Evolutionary conservation across 1,140 invertebrate genomes (phyloP).

Genomic region (Drosophila pallidifrons): DNA sequence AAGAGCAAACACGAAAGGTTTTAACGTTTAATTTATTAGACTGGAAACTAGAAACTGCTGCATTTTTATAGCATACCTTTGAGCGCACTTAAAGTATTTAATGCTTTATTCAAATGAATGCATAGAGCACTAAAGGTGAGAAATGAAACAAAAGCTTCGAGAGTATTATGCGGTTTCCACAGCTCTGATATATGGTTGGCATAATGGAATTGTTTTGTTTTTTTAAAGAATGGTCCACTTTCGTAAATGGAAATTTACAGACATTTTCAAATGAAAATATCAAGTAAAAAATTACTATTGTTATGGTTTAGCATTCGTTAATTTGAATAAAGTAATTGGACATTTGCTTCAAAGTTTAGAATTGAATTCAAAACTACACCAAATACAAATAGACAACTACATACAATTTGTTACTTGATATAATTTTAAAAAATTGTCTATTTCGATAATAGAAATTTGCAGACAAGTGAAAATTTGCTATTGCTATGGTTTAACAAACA

Average conservation of each 20-base stretch:
- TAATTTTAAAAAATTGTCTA: no score
- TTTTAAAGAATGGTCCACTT: not conserved
- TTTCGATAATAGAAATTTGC: no score
- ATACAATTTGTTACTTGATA: no score
- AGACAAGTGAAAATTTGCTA: no score
- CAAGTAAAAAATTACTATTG: no score
- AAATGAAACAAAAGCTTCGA: not conserved
- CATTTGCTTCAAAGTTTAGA: no score
- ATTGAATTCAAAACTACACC: no score
- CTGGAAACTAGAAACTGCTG: not conserved
- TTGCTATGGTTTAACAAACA: no score
- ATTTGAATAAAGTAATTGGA: no score
- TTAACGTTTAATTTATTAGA: not conserved
- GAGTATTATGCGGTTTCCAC: not conserved
- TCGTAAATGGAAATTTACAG: not conserved
- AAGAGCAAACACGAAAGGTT: not conserved
- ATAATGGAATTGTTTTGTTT: not conserved
- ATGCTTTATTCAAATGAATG: slow-evolving; percentile 2
- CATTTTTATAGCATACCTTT: slow-evolving; percentile 23
- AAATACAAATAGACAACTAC: no score
- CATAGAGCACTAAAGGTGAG: not conserved
- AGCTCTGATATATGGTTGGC: not conserved
- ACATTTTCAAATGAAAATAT: not conserved
- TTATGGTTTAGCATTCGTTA: no score
- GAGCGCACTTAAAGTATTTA: not conserved